Percentiles rank a stretch among this genome's conserved stretches.
Evolutionary conservation across 2,888 invertebrate genomes (phyloP).

Genomic region (Clunio marinus): DNA sequence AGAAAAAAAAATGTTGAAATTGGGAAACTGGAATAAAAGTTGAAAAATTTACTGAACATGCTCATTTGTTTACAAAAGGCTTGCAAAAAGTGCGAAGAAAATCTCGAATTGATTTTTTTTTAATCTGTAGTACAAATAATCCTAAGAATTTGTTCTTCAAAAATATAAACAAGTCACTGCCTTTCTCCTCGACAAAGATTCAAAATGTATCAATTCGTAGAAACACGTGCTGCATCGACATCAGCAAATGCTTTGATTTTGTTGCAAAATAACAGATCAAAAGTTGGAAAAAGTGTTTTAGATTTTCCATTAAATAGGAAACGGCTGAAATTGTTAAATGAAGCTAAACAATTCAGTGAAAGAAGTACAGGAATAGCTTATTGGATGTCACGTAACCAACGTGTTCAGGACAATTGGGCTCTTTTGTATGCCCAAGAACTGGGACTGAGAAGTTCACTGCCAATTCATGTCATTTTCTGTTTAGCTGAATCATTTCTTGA

Average conservation of each 20-base stretch:
- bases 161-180: too few species aligned
- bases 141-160: too few species aligned
- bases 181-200: neutral
- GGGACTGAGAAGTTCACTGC: conserved; percentile 73
- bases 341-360: conserved; percentile 59
- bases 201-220: neutral
- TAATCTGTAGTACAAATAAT: too few species aligned
- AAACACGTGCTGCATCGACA: neutral
- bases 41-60: neutral
- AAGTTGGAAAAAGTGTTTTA: conserved; percentile 57
- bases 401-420: conserved; percentile 94
- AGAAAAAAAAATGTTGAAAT: neutral
- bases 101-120: too few species aligned
- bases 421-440: conserved; percentile 80
- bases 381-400: conserved; percentile 87
- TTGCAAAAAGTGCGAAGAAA: too few species aligned
- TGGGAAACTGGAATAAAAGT: neutral
- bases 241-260: neutral
- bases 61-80: neutral
- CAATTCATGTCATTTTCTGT: conserved; percentile 78
- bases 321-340: conserved; percentile 65
- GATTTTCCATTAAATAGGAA: conserved; percentile 75
- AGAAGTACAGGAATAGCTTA: conserved; percentile 58
- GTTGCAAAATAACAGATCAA: conserved; percentile 50
- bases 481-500: conserved; percentile 74